These are phyloP conservation scores for Lithophane semibrunnea DNA, from an alignment of 2,888 invertebrate genomes.

Conservation along the genomic window DNA sequence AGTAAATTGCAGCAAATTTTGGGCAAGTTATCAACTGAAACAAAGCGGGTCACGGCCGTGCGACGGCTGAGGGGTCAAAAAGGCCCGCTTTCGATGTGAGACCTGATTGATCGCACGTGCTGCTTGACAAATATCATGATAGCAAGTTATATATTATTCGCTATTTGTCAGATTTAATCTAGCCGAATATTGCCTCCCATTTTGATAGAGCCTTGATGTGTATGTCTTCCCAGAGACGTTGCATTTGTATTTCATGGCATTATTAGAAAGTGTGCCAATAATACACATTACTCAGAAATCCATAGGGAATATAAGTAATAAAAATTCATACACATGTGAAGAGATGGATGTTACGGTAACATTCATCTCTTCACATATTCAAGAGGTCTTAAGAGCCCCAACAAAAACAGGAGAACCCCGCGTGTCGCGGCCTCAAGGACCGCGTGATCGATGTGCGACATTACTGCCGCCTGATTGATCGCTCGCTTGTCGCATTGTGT, in stretches of 20 bases:
- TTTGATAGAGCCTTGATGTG: neutral
- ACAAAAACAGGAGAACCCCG: conserved; percentile 32
- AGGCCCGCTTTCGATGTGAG: conserved; percentile 1
- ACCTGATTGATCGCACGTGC: conserved; percentile 15
- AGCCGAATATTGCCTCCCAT: neutral
- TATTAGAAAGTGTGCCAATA: neutral
- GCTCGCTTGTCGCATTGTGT: conserved; percentile 32
- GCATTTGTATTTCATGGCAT: neutral
- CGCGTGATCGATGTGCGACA: conserved; percentile 48
- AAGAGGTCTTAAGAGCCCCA: conserved; percentile 16
- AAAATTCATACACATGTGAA: neutral
- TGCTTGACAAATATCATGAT: conserved; percentile 29
- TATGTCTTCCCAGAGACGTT: neutral
- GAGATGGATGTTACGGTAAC: neutral
- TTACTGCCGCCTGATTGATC: conserved; percentile 50
- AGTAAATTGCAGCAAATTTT: conserved; percentile 44
- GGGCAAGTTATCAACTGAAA: conserved; percentile 21
- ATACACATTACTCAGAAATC: neutral
- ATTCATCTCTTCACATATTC: conserved; percentile 20
- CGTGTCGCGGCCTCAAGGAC: conserved; percentile 4
- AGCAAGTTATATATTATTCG: conserved; percentile 23
- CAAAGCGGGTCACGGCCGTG: conserved; percentile 21
- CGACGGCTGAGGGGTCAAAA: conserved; percentile 1
- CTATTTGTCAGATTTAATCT: conserved; percentile 20
- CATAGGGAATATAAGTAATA: neutral